These are phyloP conservation scores for Oscheius sp. DNA, from an alignment of 1,140 invertebrate genomes.

Conservation along the genomic window DNA sequence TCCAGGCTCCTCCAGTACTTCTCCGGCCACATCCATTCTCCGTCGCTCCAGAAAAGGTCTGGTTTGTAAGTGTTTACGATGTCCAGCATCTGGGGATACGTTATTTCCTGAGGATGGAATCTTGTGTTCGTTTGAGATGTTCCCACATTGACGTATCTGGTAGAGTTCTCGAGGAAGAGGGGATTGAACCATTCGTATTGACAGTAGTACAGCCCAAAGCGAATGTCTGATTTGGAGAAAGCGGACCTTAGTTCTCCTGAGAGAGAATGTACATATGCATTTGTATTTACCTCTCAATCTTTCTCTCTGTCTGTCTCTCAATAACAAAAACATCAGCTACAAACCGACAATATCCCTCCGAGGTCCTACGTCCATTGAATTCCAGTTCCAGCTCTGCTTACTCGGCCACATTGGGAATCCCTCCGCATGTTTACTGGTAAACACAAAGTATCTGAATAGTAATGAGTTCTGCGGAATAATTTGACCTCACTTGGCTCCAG, in stretches of 20 bases:
- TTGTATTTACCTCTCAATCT: too few relatives aligned
- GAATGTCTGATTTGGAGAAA: conserved; percentile 59
- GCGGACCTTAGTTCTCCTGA: conserved; percentile 59
- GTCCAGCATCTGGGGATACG: conserved; percentile 66
- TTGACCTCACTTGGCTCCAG: conserved; percentile 49
- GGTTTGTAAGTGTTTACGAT: conserved; percentile 76
- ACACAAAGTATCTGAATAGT: conserved; percentile 74
- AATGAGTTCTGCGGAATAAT: neutral
- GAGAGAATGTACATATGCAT: too few relatives aligned
- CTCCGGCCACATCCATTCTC: conserved; percentile 65
- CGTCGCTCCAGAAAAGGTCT: conserved; percentile 89
- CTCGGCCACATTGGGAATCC: conserved; percentile 86
- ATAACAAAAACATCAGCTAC: neutral
- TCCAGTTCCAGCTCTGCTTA: conserved; percentile 82
- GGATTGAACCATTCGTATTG: conserved; percentile 63
- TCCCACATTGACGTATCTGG: conserved; percentile 11
- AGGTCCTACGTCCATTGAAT: conserved; percentile 80
- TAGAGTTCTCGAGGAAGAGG: conserved; percentile 20
- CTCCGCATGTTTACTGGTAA: conserved; percentile 91
- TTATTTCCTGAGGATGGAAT: conserved; percentile 60
- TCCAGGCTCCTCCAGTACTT: conserved; percentile 72
- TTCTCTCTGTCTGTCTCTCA: neutral
- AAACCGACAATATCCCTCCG: conserved; percentile 76
- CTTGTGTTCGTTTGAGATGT: neutral
- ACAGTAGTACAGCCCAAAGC: conserved; percentile 64